phyloP scores from a whole-genome alignment of 1,140 invertebrate genomes.

The Drosophila kohkoa region DNA sequence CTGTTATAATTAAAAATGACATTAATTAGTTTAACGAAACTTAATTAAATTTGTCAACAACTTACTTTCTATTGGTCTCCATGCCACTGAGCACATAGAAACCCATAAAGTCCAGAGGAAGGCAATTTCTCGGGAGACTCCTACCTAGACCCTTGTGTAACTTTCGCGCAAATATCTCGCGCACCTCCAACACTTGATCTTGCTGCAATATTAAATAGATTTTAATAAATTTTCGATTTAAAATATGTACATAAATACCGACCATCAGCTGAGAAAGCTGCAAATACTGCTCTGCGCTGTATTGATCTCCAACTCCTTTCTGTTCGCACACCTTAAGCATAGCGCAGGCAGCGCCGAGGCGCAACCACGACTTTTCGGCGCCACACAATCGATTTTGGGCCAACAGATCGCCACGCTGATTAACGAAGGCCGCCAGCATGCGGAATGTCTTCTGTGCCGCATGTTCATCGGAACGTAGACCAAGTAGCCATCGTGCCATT shows the following conservation, averaged over 20 bases:
- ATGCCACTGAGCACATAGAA: constrained; percentile 95
- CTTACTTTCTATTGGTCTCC: constrained; percentile 90
- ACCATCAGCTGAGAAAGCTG: constrained; percentile 95
- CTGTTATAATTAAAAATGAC: constrained; percentile 33
- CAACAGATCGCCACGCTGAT: constrained; percentile 93
- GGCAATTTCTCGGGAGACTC: constrained; percentile 93
- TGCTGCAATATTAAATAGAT: constrained; percentile 86
- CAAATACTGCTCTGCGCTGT: constrained; percentile 97
- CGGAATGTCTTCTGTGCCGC: constrained; percentile 97
- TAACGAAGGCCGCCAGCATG: constrained; percentile 95
- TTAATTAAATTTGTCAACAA: background rate
- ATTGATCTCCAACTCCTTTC: constrained; percentile 97
- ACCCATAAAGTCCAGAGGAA: constrained; percentile 98
- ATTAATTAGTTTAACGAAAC: background rate
- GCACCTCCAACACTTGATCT: constrained; percentile 93
- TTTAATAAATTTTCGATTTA: background rate
- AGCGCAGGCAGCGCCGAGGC: constrained; percentile 95
- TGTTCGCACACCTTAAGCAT: constrained; percentile 99
- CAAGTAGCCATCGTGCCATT: constrained; percentile 97
- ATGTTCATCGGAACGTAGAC: constrained; percentile 94
- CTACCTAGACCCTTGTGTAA: constrained; percentile 94
- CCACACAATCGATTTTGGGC: constrained; percentile 91
- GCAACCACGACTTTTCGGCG: constrained; percentile 96
- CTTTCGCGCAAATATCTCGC: constrained; percentile 95
- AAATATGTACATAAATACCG: constrained; percentile 63